Conservation (phyloP, 2,888 invertebrate species). For the Tanytarsus gracilentus region DNA sequence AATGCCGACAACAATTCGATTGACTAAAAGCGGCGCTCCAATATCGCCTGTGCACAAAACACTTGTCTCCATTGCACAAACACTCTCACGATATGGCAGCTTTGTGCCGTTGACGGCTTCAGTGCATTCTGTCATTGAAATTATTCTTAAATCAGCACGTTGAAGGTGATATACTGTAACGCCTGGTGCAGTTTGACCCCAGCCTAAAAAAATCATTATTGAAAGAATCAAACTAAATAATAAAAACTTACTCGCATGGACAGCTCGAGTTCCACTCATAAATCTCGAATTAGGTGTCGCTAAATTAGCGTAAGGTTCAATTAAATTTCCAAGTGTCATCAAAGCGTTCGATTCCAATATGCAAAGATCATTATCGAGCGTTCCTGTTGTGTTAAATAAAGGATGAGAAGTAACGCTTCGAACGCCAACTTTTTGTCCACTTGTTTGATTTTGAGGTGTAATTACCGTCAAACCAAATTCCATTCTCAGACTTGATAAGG, state of each 20-base stretch:
- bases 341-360: background rate
- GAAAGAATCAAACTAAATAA: background rate
- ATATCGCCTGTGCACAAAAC: background rate
- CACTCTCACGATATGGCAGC: background rate
- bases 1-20: background rate
- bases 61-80: background rate
- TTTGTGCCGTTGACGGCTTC: background rate
- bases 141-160: background rate
- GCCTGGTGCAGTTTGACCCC: background rate
- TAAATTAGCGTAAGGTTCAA: background rate
- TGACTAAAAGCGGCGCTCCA: background rate
- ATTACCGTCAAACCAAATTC: slow-evolving; percentile 10
- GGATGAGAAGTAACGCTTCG: background rate
- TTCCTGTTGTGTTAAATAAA: background rate
- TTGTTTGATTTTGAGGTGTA: background rate
- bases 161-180: background rate
- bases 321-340: background rate
- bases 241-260: background rate
- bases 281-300: background rate
- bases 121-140: background rate
- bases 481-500: background rate
- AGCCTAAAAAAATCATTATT: background rate
- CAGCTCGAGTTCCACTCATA: background rate
- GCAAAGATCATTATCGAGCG: slow-evolving; percentile 1
- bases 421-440: background rate